These are phyloP conservation scores for Brachirus orientalis DNA, from an alignment of 2,113 vertebrate genomes.

Conservation along the genomic window DNA sequence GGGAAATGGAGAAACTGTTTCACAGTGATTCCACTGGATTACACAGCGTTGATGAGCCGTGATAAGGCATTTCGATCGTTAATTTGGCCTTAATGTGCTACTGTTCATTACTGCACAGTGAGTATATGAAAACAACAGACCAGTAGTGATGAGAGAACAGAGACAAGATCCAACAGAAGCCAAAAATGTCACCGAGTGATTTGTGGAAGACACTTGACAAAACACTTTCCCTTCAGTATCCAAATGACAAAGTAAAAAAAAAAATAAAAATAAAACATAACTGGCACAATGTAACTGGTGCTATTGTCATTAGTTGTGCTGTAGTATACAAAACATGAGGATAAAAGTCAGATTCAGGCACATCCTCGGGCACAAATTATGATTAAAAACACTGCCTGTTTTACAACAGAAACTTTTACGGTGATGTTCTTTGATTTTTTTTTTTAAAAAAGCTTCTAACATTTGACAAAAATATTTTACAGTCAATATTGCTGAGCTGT, in stretches of 20 bases:
- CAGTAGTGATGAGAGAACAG: constrained; percentile 1
- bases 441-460: constrained; percentile 29
- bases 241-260: constrained; percentile 52
- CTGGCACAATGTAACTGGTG: constrained; percentile 58
- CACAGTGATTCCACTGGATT: constrained; percentile 39
- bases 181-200: constrained; percentile 25
- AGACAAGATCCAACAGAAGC: constrained; percentile 3
- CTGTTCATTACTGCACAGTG: too few relatives aligned
- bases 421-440: constrained; percentile 24
- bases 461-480: constrained; percentile 47
- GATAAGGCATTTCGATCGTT: constrained; percentile 61
- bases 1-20: constrained; percentile 31
- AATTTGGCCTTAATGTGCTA: constrained; percentile 47
- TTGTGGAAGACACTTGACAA: constrained; percentile 59
- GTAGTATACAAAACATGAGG: constrained; percentile 46
- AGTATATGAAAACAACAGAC: too few relatives aligned
- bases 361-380: constrained; percentile 53
- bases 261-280: constrained; percentile 35
- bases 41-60: constrained; percentile 23
- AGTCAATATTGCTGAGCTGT: constrained; percentile 15
- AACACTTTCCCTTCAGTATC: constrained; percentile 78
- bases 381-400: constrained; percentile 21
- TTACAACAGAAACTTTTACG: constrained; percentile 9
- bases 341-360: constrained; percentile 61
- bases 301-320: constrained; percentile 54